Evolutionary conservation across 2,113 vertebrate species (phyloP).

Genomic region (Calonectris borealis): DNA sequence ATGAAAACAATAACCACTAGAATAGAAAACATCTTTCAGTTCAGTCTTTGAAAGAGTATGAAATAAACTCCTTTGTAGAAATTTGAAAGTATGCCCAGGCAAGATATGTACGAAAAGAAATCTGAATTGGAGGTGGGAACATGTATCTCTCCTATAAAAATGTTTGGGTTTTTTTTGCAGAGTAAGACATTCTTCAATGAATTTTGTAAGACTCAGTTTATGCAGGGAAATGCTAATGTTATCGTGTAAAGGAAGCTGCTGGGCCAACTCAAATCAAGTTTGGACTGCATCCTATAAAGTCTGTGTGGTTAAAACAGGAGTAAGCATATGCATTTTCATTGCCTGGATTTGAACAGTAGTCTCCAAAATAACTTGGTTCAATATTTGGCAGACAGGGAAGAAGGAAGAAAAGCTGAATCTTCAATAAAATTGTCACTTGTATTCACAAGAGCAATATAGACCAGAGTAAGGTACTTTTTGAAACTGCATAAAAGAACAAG

Average conservation of each 20-base stretch:
- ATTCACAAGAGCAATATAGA: neutral
- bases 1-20: neutral
- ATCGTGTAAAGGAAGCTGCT: neutral
- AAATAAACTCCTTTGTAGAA: neutral
- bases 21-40: neutral
- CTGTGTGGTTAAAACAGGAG: neutral
- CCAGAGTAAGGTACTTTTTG: neutral
- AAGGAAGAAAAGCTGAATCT: constrained; percentile 34
- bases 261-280: constrained; percentile 14
- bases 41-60: neutral
- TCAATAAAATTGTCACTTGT: neutral
- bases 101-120: neutral
- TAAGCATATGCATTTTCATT: neutral
- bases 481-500: neutral
- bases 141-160: neutral
- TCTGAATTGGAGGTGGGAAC: neutral
- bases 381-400: constrained; percentile 7
- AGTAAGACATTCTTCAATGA: neutral
- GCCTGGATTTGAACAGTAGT: neutral
- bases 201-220: neutral
- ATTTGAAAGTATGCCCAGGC: neutral
- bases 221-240: neutral
- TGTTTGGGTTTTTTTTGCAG: rapidly evolving
- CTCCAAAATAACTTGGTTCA: constrained; percentile 15
- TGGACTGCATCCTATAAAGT: neutral